Conservation (phyloP, 2,113 vertebrate genomes). For the Chaetura pelagica region DNA sequence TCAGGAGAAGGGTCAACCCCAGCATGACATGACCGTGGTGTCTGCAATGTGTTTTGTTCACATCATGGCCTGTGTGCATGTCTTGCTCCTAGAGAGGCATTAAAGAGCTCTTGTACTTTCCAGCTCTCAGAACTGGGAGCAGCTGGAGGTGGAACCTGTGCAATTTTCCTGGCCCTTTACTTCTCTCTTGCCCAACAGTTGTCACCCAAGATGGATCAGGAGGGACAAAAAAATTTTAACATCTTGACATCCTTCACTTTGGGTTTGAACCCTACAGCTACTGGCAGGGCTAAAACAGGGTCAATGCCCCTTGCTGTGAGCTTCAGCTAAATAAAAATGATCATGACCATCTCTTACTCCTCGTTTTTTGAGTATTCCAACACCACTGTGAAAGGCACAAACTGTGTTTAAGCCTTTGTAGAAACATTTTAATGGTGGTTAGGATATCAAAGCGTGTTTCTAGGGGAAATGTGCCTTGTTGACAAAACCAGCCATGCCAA, state of each 20-base stretch:
- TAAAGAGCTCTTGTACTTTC: background rate
- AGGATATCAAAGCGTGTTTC: background rate
- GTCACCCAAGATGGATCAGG: background rate
- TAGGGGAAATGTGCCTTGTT: background rate
- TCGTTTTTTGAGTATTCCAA: background rate
- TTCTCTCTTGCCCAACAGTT: background rate
- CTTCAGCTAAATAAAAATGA: background rate
- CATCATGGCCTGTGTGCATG: fast-evolving
- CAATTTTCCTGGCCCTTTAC: background rate
- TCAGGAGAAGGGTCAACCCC: background rate
- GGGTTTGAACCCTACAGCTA: background rate
- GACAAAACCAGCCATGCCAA: background rate
- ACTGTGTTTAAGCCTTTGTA: background rate
- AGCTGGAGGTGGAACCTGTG: background rate
- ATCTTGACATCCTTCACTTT: background rate
- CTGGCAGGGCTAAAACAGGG: background rate
- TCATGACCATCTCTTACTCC: background rate
- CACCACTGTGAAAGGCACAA: background rate
- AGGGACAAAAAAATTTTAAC: background rate
- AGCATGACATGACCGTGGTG: fast-evolving
- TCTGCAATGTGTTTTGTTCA: fast-evolving
- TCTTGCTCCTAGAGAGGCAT: background rate
- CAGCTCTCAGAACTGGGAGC: background rate
- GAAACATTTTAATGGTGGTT: background rate
- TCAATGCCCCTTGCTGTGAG: background rate